Conservation (phyloP, 2,888 invertebrate genomes). For the Bedellia somnulentella region DNA sequence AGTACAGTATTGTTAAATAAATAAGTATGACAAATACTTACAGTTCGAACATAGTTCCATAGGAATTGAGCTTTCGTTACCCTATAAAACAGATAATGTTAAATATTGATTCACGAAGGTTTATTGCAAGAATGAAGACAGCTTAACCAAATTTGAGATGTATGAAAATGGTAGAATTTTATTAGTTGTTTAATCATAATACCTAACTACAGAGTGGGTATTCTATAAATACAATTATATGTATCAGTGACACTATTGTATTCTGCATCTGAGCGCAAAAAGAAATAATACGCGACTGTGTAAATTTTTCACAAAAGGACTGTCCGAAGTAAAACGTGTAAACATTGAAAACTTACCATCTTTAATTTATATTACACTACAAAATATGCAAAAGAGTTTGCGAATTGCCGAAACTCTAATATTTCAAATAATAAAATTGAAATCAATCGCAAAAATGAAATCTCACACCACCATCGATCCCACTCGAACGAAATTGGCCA, state of each 20-base stretch:
- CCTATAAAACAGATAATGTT: constrained; percentile 65
- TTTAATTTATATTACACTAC: too few relatives aligned
- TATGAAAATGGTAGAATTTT: too few relatives aligned
- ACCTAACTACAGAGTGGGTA: too few relatives aligned
- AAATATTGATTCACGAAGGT: neutral
- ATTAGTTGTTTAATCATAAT: too few relatives aligned
- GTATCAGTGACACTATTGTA: too few relatives aligned
- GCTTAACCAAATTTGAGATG: too few relatives aligned
- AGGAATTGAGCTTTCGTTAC: constrained; percentile 93
- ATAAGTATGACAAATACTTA: constrained; percentile 73
- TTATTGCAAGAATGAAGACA: neutral
- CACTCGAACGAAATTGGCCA: constrained; percentile 1
- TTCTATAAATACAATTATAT: too few relatives aligned
- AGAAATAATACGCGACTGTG: too few relatives aligned
- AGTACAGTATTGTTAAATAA: too few relatives aligned
- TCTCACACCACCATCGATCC: constrained; percentile 22
- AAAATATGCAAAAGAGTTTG: too few relatives aligned
- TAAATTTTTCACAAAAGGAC: neutral
- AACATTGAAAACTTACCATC: constrained; percentile 2
- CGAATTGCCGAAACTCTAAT: too few relatives aligned
- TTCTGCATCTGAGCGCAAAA: too few relatives aligned
- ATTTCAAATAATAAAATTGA: constrained; percentile 10
- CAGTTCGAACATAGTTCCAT: constrained; percentile 97
- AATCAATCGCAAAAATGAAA: constrained; percentile 16
- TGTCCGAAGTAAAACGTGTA: neutral